Percentiles rank a stretch among this genome's conserved stretches.
Evolutionary conservation across 2,113 vertebrate genomes (phyloP).

Genomic region (Paraplagusia blochii): DNA sequence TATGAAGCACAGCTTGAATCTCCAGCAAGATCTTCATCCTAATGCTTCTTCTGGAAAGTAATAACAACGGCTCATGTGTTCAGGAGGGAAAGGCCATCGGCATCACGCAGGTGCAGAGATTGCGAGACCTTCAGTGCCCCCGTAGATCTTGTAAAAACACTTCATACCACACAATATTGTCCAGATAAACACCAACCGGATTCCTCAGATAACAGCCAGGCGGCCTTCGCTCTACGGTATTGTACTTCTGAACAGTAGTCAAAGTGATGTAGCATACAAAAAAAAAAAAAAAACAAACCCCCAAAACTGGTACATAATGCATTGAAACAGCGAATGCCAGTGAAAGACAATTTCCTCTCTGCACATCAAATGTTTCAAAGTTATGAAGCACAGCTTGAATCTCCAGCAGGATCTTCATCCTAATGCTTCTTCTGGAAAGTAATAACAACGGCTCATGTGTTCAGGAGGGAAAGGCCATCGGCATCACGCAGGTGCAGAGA

Average conservation of each 20-base stretch:
- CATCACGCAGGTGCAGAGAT: conserved; percentile 58
- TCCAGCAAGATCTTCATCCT: conserved; percentile 53
- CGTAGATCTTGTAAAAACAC: conserved; percentile 34
- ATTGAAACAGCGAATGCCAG: conserved; percentile 11
- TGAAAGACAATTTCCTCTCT: conserved; percentile 63
- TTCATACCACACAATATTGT: conserved; percentile 61
- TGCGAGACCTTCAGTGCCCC: conserved; percentile 1
- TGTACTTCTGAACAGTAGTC: no score
- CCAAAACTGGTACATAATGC: conserved; percentile 5
- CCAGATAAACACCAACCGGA: conserved; percentile 59
- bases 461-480: conserved; percentile 58
- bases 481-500: conserved; percentile 58
- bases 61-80: conserved; percentile 67
- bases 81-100: conserved; percentile 54
- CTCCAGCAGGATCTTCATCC: conserved; percentile 50
- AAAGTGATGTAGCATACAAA: no score
- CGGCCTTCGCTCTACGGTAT: no score
- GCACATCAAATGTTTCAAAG: conserved; percentile 51
- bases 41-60: conserved; percentile 68
- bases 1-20: conserved; percentile 48
- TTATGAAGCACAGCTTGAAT: conserved; percentile 51
- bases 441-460: conserved; percentile 65
- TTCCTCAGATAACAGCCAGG: conserved; percentile 49
- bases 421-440: conserved; percentile 68
- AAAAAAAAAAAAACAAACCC: no score